Percentiles rank a stretch among this genome's conserved stretches.
Conservation (phyloP, 2,888 invertebrate genomes). For the Oasisia sp. region DNA sequence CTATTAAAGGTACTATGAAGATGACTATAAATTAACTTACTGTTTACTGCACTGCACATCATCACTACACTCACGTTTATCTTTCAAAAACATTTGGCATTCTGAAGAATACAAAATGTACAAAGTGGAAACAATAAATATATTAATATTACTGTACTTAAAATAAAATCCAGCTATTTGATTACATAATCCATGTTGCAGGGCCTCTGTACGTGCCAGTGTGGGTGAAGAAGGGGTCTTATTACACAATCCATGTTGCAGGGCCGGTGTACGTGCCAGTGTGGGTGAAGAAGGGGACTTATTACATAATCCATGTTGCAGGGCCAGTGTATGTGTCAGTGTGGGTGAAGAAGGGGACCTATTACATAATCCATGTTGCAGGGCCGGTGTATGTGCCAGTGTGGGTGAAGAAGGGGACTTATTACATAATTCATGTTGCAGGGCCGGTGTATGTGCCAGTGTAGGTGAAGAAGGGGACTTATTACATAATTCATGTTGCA, state of each 20-base stretch:
- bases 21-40: neutral
- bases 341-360: conserved; percentile 71
- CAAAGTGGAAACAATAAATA: too few species aligned
- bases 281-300: conserved; percentile 72
- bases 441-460: conserved; percentile 47
- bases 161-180: too few species aligned
- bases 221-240: conserved; percentile 72
- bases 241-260: too few species aligned
- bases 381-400: conserved; percentile 47
- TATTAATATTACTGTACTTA: too few species aligned
- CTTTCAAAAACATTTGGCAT: neutral
- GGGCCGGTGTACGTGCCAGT: conserved; percentile 46
- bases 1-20: neutral
- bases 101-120: too few species aligned
- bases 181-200: neutral
- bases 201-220: conserved; percentile 46
- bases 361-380: too few species aligned
- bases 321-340: conserved; percentile 46
- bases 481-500: too few species aligned
- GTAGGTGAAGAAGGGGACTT: conserved; percentile 72
- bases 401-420: conserved; percentile 72
- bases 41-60: neutral
- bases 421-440: too few species aligned
- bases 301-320: too few species aligned
- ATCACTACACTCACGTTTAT: neutral